These are phyloP conservation scores for Scaptomyza flava DNA, from an alignment of 2,888 invertebrate species.

Conservation along the genomic window DNA sequence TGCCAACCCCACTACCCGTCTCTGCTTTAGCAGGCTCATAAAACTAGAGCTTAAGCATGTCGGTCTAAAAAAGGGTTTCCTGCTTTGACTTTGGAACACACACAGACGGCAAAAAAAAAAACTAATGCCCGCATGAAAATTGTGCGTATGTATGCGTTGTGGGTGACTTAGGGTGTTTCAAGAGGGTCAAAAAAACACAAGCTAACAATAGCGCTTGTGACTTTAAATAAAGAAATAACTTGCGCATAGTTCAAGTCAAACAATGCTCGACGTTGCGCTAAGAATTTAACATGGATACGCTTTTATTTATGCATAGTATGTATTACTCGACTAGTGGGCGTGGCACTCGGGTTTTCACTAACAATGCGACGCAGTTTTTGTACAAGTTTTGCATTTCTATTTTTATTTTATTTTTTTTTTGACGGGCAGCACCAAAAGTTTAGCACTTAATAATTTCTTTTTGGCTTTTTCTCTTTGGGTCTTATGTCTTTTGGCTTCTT, in stretches of 20 bases:
- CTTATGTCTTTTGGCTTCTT: conserved; percentile 24
- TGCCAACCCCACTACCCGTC: conserved; percentile 1
- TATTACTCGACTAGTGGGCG: conserved; percentile 26
- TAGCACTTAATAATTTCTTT: conserved; percentile 64
- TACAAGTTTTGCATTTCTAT: conserved; percentile 47
- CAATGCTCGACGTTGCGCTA: conserved; percentile 68
- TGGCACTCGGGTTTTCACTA: conserved; percentile 40
- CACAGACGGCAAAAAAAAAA: conserved; percentile 30
- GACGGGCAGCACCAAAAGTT: conserved; percentile 61
- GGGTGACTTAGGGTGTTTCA: conserved; percentile 10
- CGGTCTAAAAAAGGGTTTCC: conserved; percentile 69
- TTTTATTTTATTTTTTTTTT: conserved; percentile 39
- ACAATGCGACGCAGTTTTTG: conserved; percentile 49
- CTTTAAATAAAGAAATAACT: conserved; percentile 78
- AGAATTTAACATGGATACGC: conserved; percentile 66
- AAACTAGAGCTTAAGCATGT: conserved; percentile 75
- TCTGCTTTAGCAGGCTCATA: conserved; percentile 64
- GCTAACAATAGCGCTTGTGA: conserved; percentile 60
- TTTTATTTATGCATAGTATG: conserved; percentile 30
- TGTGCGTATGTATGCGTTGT: conserved; percentile 57
- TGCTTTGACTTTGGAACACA: conserved; percentile 55
- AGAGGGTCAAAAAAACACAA: conserved; percentile 55
- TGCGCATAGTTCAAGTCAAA: conserved; percentile 70
- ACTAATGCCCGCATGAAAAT: conserved; percentile 53
- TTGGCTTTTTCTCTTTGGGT: conserved; percentile 18